These are phyloP conservation scores for Aplysia californica DNA, from an alignment of 1,140 invertebrate species.

Conservation along the genomic window DNA sequence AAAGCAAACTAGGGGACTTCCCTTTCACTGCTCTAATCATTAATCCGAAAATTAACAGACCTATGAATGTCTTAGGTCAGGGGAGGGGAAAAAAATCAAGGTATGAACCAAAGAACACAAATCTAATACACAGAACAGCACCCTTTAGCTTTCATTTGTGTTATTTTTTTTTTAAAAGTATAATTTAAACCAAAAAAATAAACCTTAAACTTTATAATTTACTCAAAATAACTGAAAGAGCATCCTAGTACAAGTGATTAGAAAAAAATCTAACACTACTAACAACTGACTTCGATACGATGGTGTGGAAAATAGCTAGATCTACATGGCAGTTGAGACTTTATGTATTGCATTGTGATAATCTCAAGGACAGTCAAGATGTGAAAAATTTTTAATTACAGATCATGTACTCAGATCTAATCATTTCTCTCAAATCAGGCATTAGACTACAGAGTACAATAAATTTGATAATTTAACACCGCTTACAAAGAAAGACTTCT, in stretches of 20 bases:
- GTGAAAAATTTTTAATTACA: background rate
- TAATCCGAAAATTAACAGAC: background rate
- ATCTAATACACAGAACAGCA: background rate
- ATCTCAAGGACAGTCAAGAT: background rate
- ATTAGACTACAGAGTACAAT: no score
- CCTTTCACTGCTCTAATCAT: no score
- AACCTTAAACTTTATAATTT: no score
- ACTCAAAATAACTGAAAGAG: no score
- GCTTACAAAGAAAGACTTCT: background rate
- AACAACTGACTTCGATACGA: no score
- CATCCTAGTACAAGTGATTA: no score
- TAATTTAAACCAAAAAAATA: background rate
- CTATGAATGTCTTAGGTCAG: background rate
- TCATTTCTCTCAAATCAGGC: no score
- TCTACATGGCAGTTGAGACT: constrained; percentile 10
- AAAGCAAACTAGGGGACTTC: background rate
- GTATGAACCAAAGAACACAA: background rate
- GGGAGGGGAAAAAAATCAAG: background rate
- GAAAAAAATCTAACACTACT: no score
- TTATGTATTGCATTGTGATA: constrained; percentile 10
- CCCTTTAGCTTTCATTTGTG: background rate
- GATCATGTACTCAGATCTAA: constrained; percentile 17
- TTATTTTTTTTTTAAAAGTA: background rate
- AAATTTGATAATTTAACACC: no score
- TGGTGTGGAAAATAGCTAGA: no score